These are phyloP conservation scores for Elmis aenea DNA, from an alignment of 2,888 invertebrate species.

Conservation along the genomic window DNA sequence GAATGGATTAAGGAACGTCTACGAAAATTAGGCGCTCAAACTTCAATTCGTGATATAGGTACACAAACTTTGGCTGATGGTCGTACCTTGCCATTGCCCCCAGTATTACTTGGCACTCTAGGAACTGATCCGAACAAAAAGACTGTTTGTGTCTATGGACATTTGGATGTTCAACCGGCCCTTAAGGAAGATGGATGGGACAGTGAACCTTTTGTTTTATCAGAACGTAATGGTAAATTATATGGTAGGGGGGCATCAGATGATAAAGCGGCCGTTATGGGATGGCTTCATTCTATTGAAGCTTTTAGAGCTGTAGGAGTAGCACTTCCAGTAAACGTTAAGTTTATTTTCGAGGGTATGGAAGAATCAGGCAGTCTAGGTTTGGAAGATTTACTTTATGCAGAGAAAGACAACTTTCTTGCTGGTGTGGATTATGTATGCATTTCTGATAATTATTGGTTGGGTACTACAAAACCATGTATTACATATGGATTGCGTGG, in stretches of 20 bases:
- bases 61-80: conserved; percentile 69
- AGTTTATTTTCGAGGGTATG: conserved; percentile 97
- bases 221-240: conserved; percentile 81
- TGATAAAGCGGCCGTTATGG: conserved; percentile 88
- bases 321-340: conserved; percentile 66
- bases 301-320: conserved; percentile 67
- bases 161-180: conserved; percentile 98
- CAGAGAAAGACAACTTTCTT: conserved; percentile 72
- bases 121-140: conserved; percentile 83
- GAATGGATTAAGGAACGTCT: conserved; percentile 72
- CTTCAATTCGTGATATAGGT: conserved; percentile 73
- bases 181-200: conserved; percentile 90
- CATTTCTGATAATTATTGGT: conserved; percentile 98
- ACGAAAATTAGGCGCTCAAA: conserved; percentile 63
- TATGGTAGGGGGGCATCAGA: conserved; percentile 86
- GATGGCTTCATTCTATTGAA: conserved; percentile 93
- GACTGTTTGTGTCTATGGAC: conserved; percentile 93
- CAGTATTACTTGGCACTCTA: conserved; percentile 73
- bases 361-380: conserved; percentile 97
- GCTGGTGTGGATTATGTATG: conserved; percentile 87
- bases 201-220: conserved; percentile 87
- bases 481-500: conserved; percentile 95
- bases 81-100: conserved; percentile 71
- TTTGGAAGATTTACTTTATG: conserved; percentile 75
- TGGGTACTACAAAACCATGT: conserved; percentile 95